These are phyloP conservation scores for Conus betulinus DNA, from an alignment of 1,140 invertebrate species.

Conservation along the genomic window DNA sequence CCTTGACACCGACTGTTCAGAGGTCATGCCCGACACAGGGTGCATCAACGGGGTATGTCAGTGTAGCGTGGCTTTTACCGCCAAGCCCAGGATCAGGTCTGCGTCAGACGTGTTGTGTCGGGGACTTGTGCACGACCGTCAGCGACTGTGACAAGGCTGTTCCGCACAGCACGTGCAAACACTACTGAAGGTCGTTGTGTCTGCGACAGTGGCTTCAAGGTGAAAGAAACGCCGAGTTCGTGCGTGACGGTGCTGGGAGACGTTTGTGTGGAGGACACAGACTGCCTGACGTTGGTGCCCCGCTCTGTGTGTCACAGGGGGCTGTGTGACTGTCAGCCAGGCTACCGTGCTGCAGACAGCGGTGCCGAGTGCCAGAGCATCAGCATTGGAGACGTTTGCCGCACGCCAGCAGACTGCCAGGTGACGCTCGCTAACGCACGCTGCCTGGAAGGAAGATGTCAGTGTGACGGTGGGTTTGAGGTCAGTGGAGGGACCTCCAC, in stretches of 20 bases:
- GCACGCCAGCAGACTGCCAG: neutral
- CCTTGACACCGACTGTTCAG: conserved; percentile 45
- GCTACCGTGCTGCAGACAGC: neutral
- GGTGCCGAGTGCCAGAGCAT: neutral
- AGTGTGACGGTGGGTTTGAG: conserved; percentile 24
- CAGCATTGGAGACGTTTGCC: conserved; percentile 35
- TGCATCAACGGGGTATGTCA: conserved; percentile 37
- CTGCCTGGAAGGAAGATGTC: conserved; percentile 11
- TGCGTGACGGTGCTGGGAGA: conserved; percentile 25
- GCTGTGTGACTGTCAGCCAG: conserved; percentile 2
- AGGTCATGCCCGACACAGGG: conserved; percentile 32
- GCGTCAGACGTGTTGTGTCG: conserved; percentile 27
- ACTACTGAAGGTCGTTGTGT: conserved; percentile 22
- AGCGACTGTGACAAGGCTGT: conserved; percentile 44
- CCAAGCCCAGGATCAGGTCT: neutral
- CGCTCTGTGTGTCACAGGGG: neutral
- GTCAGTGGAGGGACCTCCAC: no score
- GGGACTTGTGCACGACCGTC: conserved; percentile 36
- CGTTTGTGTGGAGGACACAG: conserved; percentile 39
- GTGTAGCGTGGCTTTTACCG: conserved; percentile 25
- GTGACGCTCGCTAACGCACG: neutral
- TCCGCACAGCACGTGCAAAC: conserved; percentile 39
- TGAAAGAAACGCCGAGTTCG: neutral
- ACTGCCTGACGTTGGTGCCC: conserved; percentile 40
- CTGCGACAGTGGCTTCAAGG: conserved; percentile 40